Evolutionary conservation across 2,888 invertebrate species (phyloP).

Genomic region (Anodontia alba): DNA sequence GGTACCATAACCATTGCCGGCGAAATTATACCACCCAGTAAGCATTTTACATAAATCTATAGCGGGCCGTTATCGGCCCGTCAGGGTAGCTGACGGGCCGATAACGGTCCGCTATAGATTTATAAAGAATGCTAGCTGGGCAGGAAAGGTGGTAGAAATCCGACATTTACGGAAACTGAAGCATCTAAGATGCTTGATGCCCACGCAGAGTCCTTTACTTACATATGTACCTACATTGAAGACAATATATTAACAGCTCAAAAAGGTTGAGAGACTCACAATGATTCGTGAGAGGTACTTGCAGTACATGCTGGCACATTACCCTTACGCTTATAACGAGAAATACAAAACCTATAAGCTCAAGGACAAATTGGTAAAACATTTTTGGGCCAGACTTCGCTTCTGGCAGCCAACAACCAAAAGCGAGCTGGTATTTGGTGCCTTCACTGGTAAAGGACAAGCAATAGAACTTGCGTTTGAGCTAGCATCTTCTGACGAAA

Average conservation of each 20-base stretch:
- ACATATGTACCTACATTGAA: slow-evolving; percentile 13
- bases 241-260: slow-evolving; percentile 3
- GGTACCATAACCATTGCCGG: background rate
- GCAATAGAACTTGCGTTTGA: slow-evolving; percentile 32
- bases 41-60: too few relatives aligned
- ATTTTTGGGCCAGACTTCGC: slow-evolving; percentile 13
- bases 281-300: slow-evolving; percentile 39
- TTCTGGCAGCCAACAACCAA: slow-evolving; percentile 29
- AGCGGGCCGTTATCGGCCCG: too few relatives aligned
- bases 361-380: slow-evolving; percentile 30
- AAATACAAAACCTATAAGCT: slow-evolving; percentile 37
- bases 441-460: slow-evolving; percentile 16
- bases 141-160: background rate
- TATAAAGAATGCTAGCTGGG: too few relatives aligned
- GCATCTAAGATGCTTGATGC: slow-evolving; percentile 10
- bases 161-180: background rate
- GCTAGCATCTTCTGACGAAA: background rate
- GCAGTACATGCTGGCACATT: slow-evolving; percentile 8
- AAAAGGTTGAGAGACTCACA: slow-evolving; percentile 30
- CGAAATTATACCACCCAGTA: background rate
- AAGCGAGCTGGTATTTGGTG: slow-evolving; percentile 30
- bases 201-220: slow-evolving; percentile 20
- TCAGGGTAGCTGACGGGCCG: too few relatives aligned
- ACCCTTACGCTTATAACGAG: slow-evolving; percentile 21
- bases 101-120: too few relatives aligned